Evolutionary conservation across 2,888 invertebrate genomes (phyloP).

Genomic region (Sarcophaga variegata): DNA sequence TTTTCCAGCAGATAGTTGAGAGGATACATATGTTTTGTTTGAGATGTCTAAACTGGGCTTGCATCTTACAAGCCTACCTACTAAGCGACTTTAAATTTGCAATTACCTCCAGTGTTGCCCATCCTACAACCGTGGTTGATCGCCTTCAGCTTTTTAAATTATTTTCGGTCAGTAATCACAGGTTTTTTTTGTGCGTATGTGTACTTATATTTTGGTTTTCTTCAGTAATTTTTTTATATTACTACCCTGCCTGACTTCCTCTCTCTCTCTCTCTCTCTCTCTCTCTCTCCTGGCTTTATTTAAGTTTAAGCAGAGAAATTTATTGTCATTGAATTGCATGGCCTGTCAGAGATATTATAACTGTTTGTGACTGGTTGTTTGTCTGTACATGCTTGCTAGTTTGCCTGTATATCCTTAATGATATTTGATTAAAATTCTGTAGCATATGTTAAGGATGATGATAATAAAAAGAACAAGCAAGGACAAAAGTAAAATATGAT

Average conservation of each 20-base stretch:
- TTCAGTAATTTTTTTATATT: no score
- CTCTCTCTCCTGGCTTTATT: no score
- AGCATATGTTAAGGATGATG: slow-evolving; percentile 37
- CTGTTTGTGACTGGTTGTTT: no score
- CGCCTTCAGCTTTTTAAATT: slow-evolving; percentile 42
- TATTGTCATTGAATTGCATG: slow-evolving; percentile 29
- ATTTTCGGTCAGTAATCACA: slow-evolving; percentile 52
- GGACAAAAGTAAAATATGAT: not conserved
- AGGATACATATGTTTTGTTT: no score
- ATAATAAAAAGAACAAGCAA: not conserved
- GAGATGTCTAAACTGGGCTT: no score
- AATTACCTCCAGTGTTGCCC: not conserved
- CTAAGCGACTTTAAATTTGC: no score
- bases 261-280: no score
- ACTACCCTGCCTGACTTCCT: no score
- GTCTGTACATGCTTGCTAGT: not conserved
- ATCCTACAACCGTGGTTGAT: not conserved
- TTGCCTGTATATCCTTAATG: not conserved
- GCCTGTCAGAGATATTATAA: not conserved
- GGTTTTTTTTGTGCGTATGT: slow-evolving; percentile 4
- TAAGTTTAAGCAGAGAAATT: no score
- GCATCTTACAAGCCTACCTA: no score
- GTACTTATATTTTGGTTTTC: not conserved
- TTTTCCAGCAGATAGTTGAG: no score
- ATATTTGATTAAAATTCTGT: slow-evolving; percentile 44